Conservation (phyloP, 2,113 vertebrate species). For the Pelecanoides urinatrix region DNA sequence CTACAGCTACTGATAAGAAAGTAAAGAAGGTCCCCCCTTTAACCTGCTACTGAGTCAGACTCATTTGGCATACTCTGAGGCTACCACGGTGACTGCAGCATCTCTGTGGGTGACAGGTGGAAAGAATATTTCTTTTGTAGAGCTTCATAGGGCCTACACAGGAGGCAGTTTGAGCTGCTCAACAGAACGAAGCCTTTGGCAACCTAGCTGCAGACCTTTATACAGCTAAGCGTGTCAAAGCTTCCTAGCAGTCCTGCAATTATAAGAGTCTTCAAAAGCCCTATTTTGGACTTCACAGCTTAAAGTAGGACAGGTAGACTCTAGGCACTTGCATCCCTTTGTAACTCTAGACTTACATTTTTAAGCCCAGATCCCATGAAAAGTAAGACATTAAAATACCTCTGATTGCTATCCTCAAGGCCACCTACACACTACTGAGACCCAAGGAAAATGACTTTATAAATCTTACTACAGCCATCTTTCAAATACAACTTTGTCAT, state of each 20-base stretch:
- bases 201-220: background rate
- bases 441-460: background rate
- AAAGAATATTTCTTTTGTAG: background rate
- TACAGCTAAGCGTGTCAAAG: background rate
- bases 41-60: background rate
- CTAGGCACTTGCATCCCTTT: background rate
- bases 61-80: background rate
- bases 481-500: background rate
- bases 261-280: background rate
- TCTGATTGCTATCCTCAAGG: background rate
- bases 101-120: background rate
- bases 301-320: background rate
- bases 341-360: background rate
- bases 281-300: background rate
- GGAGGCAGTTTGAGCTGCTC: background rate
- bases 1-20: background rate
- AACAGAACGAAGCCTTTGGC: background rate
- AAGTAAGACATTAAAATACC: background rate
- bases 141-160: background rate
- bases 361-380: background rate
- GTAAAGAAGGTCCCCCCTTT: background rate
- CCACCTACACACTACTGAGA: background rate
- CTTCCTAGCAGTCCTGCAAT: background rate
- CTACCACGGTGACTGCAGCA: background rate
- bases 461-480: background rate